phyloP scores from a whole-genome alignment of 2,888 invertebrate species.

The Conistra vaccinii region DNA sequence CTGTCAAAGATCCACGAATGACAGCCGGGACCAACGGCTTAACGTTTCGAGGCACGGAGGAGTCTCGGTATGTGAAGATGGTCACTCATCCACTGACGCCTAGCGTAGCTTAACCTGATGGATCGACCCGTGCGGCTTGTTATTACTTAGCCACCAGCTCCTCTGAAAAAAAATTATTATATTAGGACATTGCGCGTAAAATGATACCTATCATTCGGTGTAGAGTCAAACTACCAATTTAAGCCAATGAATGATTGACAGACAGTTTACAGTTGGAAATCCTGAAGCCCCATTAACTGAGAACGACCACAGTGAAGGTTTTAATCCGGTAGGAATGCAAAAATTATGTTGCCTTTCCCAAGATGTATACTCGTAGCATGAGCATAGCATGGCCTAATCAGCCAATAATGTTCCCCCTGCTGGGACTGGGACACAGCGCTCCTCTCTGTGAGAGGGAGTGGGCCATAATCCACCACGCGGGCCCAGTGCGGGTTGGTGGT shows the following conservation, averaged over 20 bases:
- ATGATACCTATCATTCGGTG: neutral
- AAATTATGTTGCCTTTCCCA: neutral
- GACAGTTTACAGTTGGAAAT: neutral
- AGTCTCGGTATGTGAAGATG: no score
- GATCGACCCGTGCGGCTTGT: no score
- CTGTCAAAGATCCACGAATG: no score
- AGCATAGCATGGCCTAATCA: neutral
- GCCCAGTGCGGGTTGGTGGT: no score
- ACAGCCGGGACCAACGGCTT: no score
- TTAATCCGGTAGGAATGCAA: neutral
- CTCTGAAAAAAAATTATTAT: no score
- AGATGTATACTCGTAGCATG: neutral
- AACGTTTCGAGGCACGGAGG: no score
- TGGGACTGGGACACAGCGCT: neutral
- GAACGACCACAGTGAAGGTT: neutral
- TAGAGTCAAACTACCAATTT: neutral
- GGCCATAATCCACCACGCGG: neutral
- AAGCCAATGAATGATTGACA: no score
- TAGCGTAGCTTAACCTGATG: no score
- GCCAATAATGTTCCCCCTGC: neutral
- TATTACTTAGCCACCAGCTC: no score
- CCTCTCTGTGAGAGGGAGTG: neutral
- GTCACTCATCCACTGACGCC: no score
- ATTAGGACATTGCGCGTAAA: neutral
- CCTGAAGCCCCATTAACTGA: neutral